Evolutionary conservation across 2,113 vertebrate genomes (phyloP).

Genomic region (Gavialis gangeticus): DNA sequence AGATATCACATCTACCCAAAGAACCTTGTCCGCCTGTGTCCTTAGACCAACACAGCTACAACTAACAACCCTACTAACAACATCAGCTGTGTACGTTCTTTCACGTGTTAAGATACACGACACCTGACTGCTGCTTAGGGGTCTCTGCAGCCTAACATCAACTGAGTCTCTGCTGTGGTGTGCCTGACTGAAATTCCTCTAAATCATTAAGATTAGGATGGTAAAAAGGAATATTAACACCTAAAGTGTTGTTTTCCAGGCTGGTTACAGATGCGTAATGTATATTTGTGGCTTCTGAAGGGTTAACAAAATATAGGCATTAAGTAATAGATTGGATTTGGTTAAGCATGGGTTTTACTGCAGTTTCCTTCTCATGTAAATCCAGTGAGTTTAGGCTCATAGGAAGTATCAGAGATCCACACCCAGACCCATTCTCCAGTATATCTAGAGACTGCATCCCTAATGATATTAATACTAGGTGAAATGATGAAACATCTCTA

Average conservation of each 20-base stretch:
- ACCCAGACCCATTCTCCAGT: neutral
- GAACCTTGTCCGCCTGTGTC: too few relatives aligned
- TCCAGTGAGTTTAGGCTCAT: neutral
- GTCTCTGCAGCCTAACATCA: neutral
- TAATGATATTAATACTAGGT: neutral
- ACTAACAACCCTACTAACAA: too few relatives aligned
- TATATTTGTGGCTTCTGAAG: neutral
- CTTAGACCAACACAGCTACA: too few relatives aligned
- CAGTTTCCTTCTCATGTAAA: neutral
- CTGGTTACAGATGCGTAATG: neutral
- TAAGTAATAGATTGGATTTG: accelerated
- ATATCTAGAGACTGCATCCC: neutral
- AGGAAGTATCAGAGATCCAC: neutral
- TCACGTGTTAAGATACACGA: neutral
- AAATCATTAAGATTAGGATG: too few relatives aligned
- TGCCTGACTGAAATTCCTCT: too few relatives aligned
- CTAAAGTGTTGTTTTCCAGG: accelerated
- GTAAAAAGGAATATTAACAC: neutral
- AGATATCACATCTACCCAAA: too few relatives aligned
- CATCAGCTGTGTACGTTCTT: neutral
- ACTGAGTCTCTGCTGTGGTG: accelerated
- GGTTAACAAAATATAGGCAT: accelerated
- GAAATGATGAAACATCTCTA: neutral
- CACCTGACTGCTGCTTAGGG: neutral
- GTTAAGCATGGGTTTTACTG: neutral